phyloP scores from a whole-genome alignment of 2,113 vertebrate genomes.

The Hemiprocne comata region DNA sequence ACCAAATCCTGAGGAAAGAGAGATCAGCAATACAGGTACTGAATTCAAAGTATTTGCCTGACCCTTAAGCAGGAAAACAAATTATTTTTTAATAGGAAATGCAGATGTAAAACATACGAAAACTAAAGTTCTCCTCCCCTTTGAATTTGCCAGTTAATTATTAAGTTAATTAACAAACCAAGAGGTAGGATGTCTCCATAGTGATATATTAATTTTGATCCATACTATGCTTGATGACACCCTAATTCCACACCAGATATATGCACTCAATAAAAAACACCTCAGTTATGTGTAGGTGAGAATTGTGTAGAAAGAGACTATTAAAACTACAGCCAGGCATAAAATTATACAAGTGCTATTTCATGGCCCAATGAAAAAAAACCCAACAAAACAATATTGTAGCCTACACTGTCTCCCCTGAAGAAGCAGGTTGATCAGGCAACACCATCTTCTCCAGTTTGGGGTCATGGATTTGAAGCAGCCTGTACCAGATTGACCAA shows the following conservation, averaged over 20 bases:
- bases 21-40: neutral
- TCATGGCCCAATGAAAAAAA: neutral
- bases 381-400: neutral
- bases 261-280: neutral
- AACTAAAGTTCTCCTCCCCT: neutral
- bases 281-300: neutral
- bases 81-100: neutral
- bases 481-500: slow-evolving; percentile 39
- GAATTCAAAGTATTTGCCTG: neutral
- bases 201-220: neutral
- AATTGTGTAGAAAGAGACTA: neutral
- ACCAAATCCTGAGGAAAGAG: neutral
- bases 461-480: neutral
- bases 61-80: neutral
- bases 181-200: neutral
- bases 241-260: neutral
- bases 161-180: neutral
- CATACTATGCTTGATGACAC: neutral
- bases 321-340: neutral
- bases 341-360: neutral
- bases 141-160: neutral
- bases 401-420: neutral
- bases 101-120: neutral
- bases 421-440: neutral
- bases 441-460: neutral